Base-by-base conservation (phyloP, 2,113 vertebrate species). In the Onychostruthus taczanowskii region DNA sequence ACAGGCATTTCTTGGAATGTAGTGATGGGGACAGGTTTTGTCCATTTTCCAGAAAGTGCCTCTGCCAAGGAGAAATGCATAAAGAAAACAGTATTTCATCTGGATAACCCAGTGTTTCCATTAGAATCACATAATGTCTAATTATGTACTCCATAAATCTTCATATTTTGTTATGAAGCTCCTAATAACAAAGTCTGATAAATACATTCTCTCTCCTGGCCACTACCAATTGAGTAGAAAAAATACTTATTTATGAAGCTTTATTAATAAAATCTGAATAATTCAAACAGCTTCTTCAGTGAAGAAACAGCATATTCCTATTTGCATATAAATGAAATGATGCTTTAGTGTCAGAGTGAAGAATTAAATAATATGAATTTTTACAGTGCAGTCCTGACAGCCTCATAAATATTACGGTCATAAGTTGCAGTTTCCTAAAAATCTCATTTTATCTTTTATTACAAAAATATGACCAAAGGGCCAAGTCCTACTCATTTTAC, bases 311-410 rank as follows among this genome's bases (percentile, higher is more conserved):
- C 84, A 93, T 74, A 94, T 66, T 90, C 72, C 90, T 97, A 97
- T 97, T 97, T 97, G 96, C 96, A 97, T 95, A 96, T 97, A 97
- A 87, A 97, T 96, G 96, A 97, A 97, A 96, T 96, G 94, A 96
- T 95, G 85, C 94, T 96, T 98, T 97, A 96, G 92, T 98, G 93
- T 96, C 95, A 97, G 87, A 96, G 92, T 94, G 93, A 93, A 94
- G 94, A 94, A 97, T 97, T 97, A 97, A 97, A 96, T 94, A 97
- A 97, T 95, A 95, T 7, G 81, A 96, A 84, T 95, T 97, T 96
- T 97, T 97, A 96, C 94, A 95, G 50, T 78, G 73, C 53, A 91
- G 76, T 75, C 79, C 73, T 95, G 93, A 94, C 94, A 97, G 82
- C 64, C 90, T 96, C 94, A 97, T 97, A 97, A 97, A 97, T 96